Conservation (phyloP, 2,888 invertebrate species). For the Latrodectus hesperus region DNA sequence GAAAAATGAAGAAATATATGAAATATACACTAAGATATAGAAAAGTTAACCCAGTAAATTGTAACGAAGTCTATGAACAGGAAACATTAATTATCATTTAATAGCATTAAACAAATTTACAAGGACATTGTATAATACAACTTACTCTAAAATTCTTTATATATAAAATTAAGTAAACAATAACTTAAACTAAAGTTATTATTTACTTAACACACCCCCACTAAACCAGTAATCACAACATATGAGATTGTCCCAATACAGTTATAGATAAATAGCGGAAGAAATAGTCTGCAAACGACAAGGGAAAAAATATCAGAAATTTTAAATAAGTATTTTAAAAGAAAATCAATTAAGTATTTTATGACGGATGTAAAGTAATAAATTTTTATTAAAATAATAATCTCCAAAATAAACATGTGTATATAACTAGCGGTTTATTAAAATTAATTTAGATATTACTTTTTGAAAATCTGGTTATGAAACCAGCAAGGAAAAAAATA, state of each 20-base stretch:
- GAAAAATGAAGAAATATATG: too few species aligned
- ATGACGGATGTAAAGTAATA: too few species aligned
- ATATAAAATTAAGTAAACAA: not conserved
- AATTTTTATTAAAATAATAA: not conserved
- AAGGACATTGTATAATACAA: not conserved
- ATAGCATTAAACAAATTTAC: not conserved
- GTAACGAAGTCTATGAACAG: conserved; percentile 41
- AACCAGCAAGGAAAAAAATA: not conserved
- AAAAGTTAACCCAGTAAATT: too few species aligned
- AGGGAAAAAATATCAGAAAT: not conserved
- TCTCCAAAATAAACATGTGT: not conserved
- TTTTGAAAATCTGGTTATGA: not conserved
- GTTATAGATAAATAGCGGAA: not conserved
- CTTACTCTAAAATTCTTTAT: not conserved
- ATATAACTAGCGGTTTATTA: too few species aligned
- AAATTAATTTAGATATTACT: too few species aligned
- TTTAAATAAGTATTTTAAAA: not conserved
- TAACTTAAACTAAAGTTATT: conserved; percentile 5
- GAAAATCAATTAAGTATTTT: not conserved
- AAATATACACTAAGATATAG: too few species aligned
- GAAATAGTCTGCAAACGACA: not conserved
- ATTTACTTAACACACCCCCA: conserved; percentile 61
- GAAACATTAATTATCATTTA: not conserved
- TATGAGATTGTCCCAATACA: conserved; percentile 24
- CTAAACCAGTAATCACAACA: conserved; percentile 33